Percentiles rank a stretch among this genome's conserved stretches.
These are phyloP conservation scores for Sarcoramphus papa DNA, from an alignment of 2,797 vertebrate species.

Conservation along the genomic window DNA sequence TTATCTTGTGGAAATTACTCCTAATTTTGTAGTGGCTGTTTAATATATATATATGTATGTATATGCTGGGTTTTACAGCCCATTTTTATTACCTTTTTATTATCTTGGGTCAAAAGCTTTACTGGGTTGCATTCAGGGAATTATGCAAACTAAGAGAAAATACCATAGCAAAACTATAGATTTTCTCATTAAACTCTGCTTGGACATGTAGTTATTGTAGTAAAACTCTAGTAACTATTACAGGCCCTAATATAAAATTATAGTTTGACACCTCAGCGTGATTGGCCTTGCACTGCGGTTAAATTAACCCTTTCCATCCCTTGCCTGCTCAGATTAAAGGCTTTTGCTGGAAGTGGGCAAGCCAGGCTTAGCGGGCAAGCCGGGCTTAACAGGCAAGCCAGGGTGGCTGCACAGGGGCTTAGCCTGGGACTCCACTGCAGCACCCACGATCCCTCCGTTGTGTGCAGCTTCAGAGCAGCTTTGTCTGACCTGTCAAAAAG, in stretches of 20 bases:
- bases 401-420: background rate
- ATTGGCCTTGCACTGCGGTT: slow-evolving; percentile 59
- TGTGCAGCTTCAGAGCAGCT: background rate
- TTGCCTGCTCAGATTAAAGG: background rate
- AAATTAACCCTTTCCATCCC: slow-evolving; percentile 46
- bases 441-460: rapidly evolving
- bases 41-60: slow-evolving; percentile 51
- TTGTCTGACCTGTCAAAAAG: background rate
- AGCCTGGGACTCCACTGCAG: background rate
- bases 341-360: background rate
- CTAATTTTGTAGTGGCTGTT: slow-evolving; percentile 62
- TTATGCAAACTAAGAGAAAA: slow-evolving; percentile 84
- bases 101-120: slow-evolving; percentile 81
- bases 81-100: slow-evolving; percentile 81
- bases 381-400: background rate
- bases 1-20: slow-evolving; percentile 62
- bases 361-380: background rate
- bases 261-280: slow-evolving; percentile 69
- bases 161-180: slow-evolving; percentile 82
- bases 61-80: slow-evolving; percentile 64
- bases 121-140: slow-evolving; percentile 80
- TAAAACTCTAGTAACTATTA: slow-evolving; percentile 83
- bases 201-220: slow-evolving; percentile 82
- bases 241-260: slow-evolving; percentile 83
- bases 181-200: slow-evolving; percentile 83